Evolutionary conservation across 2,888 invertebrate genomes (phyloP), one percentile per base, ranked within the genome.

Genomic region (Zaprionus lineosus): DNA sequence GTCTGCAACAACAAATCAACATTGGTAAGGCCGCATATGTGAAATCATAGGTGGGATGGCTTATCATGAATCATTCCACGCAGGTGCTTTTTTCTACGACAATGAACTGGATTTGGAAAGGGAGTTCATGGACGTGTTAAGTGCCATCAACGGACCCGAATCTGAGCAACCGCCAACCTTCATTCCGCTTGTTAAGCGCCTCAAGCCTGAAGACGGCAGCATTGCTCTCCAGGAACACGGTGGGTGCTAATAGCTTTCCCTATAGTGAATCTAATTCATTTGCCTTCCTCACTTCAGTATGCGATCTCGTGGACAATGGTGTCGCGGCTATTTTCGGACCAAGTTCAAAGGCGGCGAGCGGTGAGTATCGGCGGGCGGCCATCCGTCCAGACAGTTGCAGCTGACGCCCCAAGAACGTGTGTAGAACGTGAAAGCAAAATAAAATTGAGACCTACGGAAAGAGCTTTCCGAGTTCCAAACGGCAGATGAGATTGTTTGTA

Each of bases 241-340:
- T 90, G 36, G 9, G 37, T 24, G 6, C 3, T 28, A 7, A 21
- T 28, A 50, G 33, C 14, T 21, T n/a, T n/a, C n/a, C n/a, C n/a
- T n/a, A n/a, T n/a, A n/a, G n/a, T n/a, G n/a, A n/a, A n/a, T n/a
- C n/a, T n/a, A n/a, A n/a, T n/a, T n/a, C n/a, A n/a, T 19, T 34
- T 28, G 1, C 3, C 11, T 28, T n/a, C 40, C 53, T 14, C 14
- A 43, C 70, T 88, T 50, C 90, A 95, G 95, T 93, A 0, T 95
- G 95, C 87, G 91, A 92, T 63, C 90, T 94, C 62, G 90, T 94
- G 72, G 90, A 86, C 57, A 85, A 87, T 50, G 95, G 95, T 28
- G 93, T 95, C 47, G 92, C 93, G 6, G 95, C 94, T 70, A 92
- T 96, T 86, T 94, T 95, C 83, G 95, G 95, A 12, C 95, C 90